These are phyloP conservation scores for Chionis minor DNA, from an alignment of 2,113 vertebrate species.

Conservation along the genomic window DNA sequence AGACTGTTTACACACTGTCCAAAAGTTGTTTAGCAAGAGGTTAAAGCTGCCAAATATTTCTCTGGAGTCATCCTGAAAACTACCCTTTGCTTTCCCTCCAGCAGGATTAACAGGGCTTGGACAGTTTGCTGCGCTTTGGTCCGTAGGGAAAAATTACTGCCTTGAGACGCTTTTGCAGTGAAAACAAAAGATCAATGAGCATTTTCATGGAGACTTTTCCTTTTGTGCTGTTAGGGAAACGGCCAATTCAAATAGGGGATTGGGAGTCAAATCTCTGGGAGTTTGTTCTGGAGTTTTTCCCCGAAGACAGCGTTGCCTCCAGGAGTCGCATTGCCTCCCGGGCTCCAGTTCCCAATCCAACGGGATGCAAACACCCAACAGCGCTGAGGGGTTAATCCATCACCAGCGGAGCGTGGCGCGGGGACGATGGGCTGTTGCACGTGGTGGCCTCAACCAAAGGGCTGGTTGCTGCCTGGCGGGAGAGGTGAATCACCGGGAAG, in stretches of 20 bases:
- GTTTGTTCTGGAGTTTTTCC: fast-evolving
- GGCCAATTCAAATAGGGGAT: neutral
- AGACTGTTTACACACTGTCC: constrained; percentile 21
- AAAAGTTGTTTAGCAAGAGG: constrained; percentile 37
- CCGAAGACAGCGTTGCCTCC: neutral
- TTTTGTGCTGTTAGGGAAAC: neutral
- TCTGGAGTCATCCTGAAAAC: neutral
- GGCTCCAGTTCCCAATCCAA: neutral
- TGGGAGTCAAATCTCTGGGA: neutral
- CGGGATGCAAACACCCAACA: fast-evolving
- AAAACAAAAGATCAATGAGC: neutral
- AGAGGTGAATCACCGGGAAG: neutral
- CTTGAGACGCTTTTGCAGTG: neutral
- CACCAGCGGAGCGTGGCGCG: fast-evolving
- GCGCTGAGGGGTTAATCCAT: neutral
- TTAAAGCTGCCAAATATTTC: constrained; percentile 11
- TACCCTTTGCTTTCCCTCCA: neutral
- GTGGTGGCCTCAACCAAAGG: neutral
- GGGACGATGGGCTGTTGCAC: neutral
- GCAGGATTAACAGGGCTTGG: neutral
- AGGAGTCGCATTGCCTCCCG: fast-evolving
- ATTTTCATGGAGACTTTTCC: neutral
- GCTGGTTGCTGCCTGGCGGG: no score
- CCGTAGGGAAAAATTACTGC: neutral
- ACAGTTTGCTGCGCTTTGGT: neutral